phyloP scores from a whole-genome alignment of 2,113 vertebrate species.

The Trematocara stigmaticum region DNA sequence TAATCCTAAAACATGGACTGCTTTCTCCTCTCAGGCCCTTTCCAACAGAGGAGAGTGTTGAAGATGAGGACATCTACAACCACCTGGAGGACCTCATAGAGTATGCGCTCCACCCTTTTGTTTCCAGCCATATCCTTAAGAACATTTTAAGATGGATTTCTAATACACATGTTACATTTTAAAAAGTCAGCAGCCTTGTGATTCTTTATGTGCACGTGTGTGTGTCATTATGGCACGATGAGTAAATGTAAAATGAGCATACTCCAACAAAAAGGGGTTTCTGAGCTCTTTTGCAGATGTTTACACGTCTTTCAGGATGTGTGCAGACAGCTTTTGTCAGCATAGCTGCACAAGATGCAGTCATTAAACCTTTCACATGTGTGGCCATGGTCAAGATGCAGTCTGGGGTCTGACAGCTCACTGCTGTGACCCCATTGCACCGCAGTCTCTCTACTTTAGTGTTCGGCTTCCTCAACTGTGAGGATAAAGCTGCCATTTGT shows the following conservation, averaged over 20 bases:
- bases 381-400: neutral
- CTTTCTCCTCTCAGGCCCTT: slow-evolving; percentile 76
- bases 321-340: neutral
- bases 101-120: slow-evolving; percentile 68
- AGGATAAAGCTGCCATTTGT: neutral
- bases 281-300: neutral
- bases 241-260: neutral
- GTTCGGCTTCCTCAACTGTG: neutral
- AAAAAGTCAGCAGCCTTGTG: neutral
- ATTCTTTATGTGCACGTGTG: neutral
- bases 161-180: neutral
- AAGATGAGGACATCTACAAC: slow-evolving; percentile 94
- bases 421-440: neutral
- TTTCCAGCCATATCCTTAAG: neutral
- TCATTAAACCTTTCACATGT: neutral
- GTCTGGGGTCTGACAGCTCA: neutral
- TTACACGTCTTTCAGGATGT: neutral
- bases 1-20: neutral
- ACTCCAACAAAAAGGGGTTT: neutral
- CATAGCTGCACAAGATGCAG: neutral
- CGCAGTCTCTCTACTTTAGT: neutral
- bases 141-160: neutral
- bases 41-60: slow-evolving; percentile 88
- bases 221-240: accelerated
- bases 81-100: slow-evolving; percentile 92